These are phyloP conservation scores for Grus americana DNA, from an alignment of 2,113 vertebrate genomes.

Conservation along the genomic window DNA sequence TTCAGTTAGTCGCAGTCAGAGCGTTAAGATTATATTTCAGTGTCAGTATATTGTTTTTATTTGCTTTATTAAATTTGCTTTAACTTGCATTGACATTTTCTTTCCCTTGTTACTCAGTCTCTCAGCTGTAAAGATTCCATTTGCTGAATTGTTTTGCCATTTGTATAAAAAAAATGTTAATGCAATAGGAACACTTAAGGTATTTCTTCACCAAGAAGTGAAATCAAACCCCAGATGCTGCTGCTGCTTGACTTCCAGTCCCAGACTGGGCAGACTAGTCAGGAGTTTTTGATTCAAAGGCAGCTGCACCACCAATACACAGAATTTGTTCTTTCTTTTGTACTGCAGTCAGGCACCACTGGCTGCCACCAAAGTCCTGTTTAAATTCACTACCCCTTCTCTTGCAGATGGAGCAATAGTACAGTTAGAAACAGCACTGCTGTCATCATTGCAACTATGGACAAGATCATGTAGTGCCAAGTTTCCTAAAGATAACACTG, in stretches of 20 bases:
- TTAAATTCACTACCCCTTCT: not conserved
- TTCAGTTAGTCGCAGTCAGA: slow-evolving; percentile 49
- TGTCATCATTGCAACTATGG: not conserved
- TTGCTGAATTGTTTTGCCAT: slow-evolving; percentile 2
- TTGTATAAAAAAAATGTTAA: not conserved
- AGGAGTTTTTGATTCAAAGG: not conserved
- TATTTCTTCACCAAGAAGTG: not conserved
- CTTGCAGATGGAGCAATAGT: not conserved
- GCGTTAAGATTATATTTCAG: slow-evolving; percentile 48
- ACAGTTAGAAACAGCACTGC: not conserved
- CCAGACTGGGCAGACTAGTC: not conserved
- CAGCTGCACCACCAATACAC: not conserved
- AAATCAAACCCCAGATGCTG: not conserved
- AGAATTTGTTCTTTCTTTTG: not conserved
- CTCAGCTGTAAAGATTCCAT: slow-evolving; percentile 10
- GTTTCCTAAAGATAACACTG: not conserved
- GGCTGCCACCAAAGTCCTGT: not conserved
- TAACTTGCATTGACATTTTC: slow-evolving; percentile 64
- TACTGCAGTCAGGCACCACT: not conserved
- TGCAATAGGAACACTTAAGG: not conserved
- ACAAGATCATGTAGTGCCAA: not conserved
- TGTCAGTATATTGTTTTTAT: slow-evolving; percentile 58
- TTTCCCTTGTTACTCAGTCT: slow-evolving; percentile 38
- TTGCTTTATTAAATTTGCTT: slow-evolving; percentile 70
- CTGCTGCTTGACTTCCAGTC: not conserved